Evolutionary conservation across 2,113 vertebrate species (phyloP).

Genomic region (Thryonomys swinderianus): DNA sequence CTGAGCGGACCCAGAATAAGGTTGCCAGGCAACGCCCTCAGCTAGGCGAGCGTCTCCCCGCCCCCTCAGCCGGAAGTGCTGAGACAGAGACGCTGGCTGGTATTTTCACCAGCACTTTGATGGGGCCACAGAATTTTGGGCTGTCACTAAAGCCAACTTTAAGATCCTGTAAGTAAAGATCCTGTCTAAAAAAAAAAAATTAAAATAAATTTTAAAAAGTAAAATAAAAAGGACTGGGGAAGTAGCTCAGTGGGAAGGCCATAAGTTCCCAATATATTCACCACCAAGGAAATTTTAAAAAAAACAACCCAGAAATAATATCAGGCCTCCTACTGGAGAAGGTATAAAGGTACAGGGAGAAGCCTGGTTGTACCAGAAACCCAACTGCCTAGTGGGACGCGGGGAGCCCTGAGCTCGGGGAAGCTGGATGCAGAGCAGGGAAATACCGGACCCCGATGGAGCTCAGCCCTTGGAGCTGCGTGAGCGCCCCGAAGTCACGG

Average conservation of each 20-base stretch:
- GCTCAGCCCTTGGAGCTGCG: background rate
- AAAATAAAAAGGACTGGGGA: no score
- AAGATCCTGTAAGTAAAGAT: no score
- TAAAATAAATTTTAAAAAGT: no score
- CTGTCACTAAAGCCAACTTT: background rate
- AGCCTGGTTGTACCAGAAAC: no score
- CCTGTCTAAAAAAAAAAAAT: no score
- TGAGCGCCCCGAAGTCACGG: background rate
- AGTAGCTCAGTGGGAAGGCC: no score
- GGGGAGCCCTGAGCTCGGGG: background rate
- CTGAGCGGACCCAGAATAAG: background rate
- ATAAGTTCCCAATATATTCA: no score
- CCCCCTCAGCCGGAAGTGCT: background rate
- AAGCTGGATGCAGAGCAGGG: background rate
- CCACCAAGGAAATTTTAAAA: no score
- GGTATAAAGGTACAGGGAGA: no score
- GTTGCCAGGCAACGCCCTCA: rapidly evolving
- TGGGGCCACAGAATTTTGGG: background rate
- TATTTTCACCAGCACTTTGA: background rate
- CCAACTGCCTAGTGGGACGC: background rate
- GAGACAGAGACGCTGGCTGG: background rate
- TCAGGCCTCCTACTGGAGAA: no score
- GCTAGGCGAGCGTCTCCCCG: background rate
- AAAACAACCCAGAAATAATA: no score
- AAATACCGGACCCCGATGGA: background rate